phyloP scores from a whole-genome alignment of 2,888 invertebrate genomes.

The Balanococcus diminutus region DNA sequence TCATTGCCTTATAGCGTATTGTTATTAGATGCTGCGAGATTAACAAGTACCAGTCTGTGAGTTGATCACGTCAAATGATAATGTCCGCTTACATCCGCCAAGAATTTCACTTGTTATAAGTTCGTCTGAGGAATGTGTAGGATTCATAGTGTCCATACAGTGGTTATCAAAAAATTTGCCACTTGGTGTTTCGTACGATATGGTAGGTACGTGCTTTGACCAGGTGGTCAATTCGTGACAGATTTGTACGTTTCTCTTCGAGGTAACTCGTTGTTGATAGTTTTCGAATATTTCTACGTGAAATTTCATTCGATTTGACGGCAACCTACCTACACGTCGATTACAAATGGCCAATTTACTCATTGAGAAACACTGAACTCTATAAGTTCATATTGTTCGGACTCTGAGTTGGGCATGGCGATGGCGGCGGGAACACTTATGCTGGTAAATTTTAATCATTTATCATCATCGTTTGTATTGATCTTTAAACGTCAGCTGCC shows the following conservation, averaged over 20 bases:
- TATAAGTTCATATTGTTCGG: conserved; percentile 17
- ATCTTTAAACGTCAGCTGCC: conserved; percentile 39
- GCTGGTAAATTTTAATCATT: conserved; percentile 11
- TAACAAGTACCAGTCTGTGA: conserved; percentile 41
- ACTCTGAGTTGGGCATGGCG: not conserved
- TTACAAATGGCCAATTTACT: not conserved
- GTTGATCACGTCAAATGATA: conserved; percentile 41
- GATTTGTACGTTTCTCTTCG: not conserved
- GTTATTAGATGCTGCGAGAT: conserved; percentile 33
- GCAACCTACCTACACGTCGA: not conserved
- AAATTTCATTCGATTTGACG: not conserved
- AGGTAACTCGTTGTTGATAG: no score
- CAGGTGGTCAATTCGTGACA: not conserved
- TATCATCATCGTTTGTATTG: conserved; percentile 41
- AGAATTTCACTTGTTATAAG: conserved; percentile 41
- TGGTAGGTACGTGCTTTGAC: no score
- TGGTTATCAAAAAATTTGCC: conserved; percentile 28
- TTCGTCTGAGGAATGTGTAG: conserved; percentile 40
- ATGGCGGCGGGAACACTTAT: not conserved
- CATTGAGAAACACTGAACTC: conserved; percentile 11
- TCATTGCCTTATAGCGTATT: conserved; percentile 42
- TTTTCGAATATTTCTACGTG: not conserved
- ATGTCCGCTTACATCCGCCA: conserved; percentile 43
- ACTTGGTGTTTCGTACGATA: not conserved
- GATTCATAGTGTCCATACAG: conserved; percentile 27